Conservation (phyloP, 2,888 invertebrate species). For the Epinotia demarniana region DNA sequence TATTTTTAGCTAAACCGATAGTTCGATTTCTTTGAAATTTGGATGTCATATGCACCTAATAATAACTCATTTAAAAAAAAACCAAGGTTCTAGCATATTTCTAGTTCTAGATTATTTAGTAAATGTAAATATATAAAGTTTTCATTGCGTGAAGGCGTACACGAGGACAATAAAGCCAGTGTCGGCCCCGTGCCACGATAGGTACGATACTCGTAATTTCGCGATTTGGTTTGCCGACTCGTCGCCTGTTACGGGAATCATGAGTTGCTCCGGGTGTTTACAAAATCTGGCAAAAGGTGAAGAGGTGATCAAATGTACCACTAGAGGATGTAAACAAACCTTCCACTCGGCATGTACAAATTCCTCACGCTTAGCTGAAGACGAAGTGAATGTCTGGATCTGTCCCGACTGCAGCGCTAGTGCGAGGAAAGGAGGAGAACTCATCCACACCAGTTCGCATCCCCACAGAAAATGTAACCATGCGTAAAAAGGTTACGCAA, state of each 20-base stretch:
- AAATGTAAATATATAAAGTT: slow-evolving; percentile 53
- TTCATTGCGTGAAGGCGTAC: slow-evolving; percentile 54
- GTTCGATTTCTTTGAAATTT: no score
- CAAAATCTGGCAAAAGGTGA: not conserved
- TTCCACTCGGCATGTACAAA: not conserved
- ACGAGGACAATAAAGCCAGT: slow-evolving; percentile 62
- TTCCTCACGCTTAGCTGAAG: not conserved
- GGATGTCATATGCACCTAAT: no score
- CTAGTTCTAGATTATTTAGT: no score
- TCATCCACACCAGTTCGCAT: not conserved
- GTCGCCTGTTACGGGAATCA: not conserved
- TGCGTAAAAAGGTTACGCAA: not conserved
- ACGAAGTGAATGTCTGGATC: not conserved
- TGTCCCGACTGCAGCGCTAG: not conserved
- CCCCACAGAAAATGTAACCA: not conserved
- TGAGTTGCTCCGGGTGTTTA: slow-evolving; percentile 6
- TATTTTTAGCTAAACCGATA: no score
- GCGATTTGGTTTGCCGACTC: not conserved
- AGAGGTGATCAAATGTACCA: slow-evolving; percentile 1
- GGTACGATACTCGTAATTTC: no score
- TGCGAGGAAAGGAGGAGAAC: not conserved
- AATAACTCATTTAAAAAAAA: no score
- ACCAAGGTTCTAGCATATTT: no score
- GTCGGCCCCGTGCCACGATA: no score
- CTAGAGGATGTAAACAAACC: not conserved